These are phyloP conservation scores for Drosophila melanosoma DNA, from an alignment of 2,888 invertebrate species.

Conservation along the genomic window DNA sequence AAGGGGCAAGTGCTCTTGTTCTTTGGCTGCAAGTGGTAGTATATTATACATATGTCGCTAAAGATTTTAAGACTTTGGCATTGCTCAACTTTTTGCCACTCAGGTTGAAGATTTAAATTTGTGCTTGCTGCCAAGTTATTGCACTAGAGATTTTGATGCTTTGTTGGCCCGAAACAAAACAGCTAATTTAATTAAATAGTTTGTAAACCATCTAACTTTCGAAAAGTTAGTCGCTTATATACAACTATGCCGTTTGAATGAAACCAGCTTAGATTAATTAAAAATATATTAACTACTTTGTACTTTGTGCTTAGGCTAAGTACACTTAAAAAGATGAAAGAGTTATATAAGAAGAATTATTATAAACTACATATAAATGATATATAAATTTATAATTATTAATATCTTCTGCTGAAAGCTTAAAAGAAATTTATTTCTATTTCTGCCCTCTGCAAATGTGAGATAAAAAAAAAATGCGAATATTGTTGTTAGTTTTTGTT, in stretches of 20 bases:
- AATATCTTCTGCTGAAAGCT: not conserved
- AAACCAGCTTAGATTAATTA: not conserved
- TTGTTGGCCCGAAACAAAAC: conserved; percentile 8
- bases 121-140: conserved; percentile 27
- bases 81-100: conserved; percentile 34
- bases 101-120: conserved; percentile 40
- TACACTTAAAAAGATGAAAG: too few species aligned
- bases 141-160: not conserved
- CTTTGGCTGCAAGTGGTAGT: not conserved
- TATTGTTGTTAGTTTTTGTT: not conserved
- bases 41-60: conserved; percentile 5
- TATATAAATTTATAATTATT: not conserved
- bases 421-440: not conserved
- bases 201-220: not conserved
- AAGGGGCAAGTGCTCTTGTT: conserved; percentile 2
- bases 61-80: conserved; percentile 33
- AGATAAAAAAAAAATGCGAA: not conserved
- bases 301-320: not conserved
- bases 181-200: conserved; percentile 35
- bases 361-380: not conserved
- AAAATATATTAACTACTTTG: not conserved
- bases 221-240: not conserved
- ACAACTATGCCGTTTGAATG: not conserved
- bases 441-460: not conserved
- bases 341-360: too few species aligned